These are phyloP conservation scores for Globia sparganii DNA, from an alignment of 2,888 invertebrate genomes.

Conservation along the genomic window DNA sequence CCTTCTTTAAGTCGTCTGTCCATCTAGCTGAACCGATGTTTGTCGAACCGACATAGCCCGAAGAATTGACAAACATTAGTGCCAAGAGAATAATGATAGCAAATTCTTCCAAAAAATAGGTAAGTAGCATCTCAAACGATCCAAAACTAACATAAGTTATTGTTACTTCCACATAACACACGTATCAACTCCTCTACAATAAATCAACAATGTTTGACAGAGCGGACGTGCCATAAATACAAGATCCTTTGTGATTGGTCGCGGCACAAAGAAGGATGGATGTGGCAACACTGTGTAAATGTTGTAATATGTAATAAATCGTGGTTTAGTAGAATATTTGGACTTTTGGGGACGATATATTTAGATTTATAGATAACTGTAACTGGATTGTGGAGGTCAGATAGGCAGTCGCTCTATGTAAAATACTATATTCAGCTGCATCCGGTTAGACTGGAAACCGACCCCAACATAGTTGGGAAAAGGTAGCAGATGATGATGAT, in stretches of 20 bases:
- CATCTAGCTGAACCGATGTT: no score
- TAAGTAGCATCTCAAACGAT: constrained; percentile 1
- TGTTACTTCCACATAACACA: constrained; percentile 44
- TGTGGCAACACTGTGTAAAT: constrained; percentile 38
- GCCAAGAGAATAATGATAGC: no score
- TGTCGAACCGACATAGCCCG: background rate
- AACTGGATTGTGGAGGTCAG: no score
- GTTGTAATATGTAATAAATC: constrained; percentile 49
- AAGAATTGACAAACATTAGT: background rate
- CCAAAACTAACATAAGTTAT: constrained; percentile 19
- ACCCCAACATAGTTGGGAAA: no score
- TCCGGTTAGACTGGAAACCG: no score
- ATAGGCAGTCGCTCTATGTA: no score
- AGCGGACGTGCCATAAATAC: constrained; percentile 65
- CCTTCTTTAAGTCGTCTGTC: no score
- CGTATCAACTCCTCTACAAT: constrained; percentile 57
- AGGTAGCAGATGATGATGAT: no score
- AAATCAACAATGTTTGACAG: constrained; percentile 68
- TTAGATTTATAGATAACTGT: constrained; percentile 16
- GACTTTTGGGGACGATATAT: background rate
- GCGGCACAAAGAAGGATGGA: constrained; percentile 40
- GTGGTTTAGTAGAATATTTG: constrained; percentile 24
- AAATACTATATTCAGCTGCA: no score
- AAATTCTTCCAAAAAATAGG: constrained; percentile 7
- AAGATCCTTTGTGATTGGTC: constrained; percentile 61